Evolutionary conservation across 2,113 vertebrate genomes (phyloP).

Genomic region (Notarius quadriscutis): DNA sequence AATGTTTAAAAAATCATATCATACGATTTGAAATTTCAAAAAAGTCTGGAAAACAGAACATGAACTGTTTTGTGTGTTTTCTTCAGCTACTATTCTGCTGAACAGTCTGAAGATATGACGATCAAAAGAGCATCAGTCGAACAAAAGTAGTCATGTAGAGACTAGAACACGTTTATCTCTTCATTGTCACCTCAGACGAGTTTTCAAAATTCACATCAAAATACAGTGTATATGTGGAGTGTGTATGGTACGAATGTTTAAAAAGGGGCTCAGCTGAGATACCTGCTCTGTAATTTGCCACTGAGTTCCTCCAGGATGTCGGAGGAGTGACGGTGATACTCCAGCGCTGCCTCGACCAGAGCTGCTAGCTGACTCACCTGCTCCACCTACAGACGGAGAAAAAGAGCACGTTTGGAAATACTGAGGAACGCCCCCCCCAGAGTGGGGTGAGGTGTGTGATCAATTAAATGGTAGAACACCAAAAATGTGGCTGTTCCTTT

Average conservation of each 20-base stretch:
- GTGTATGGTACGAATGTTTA: not conserved
- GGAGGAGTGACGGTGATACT: constrained; percentile 84
- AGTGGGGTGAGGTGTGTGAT: not conserved
- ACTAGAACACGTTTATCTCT: not conserved
- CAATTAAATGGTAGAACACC: not conserved
- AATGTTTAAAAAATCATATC: too few relatives aligned
- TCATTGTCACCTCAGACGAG: too few relatives aligned
- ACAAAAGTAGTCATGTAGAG: not conserved
- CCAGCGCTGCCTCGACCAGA: constrained; percentile 82
- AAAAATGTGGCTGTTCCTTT: too few relatives aligned
- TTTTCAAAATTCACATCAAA: not conserved
- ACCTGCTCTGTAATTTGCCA: constrained; percentile 81
- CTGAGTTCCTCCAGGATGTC: constrained; percentile 88
- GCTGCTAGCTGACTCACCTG: constrained; percentile 88
- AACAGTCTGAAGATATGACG: not conserved
- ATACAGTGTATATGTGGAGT: not conserved
- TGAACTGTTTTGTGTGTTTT: not conserved
- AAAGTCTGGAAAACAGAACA: not conserved
- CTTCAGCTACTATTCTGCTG: not conserved
- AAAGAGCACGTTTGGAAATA: not conserved
- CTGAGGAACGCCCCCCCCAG: not conserved
- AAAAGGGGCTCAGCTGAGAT: constrained; percentile 33
- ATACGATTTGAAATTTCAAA: not conserved
- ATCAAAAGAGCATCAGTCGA: not conserved
- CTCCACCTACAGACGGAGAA: constrained; percentile 77